Evolutionary conservation across 2,797 vertebrate genomes (phyloP), one percentile per base, ranked within the genome.

Genomic region (Thamnophis elegans): DNA sequence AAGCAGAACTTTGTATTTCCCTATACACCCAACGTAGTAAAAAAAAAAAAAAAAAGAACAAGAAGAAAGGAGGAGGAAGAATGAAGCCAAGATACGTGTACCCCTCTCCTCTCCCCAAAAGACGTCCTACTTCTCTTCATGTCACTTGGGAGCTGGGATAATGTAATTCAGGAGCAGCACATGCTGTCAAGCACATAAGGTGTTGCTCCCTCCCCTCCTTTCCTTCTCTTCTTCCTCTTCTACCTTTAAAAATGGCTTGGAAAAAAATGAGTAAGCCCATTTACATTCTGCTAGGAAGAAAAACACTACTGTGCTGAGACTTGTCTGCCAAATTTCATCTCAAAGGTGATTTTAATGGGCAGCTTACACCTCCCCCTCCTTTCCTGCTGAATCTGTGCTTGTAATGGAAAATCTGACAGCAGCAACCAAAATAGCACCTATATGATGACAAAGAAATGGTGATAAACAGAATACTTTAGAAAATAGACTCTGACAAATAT

Each of bases 401-500:
- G 92, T 96, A 96, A 96, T 95, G 94, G 94, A 95, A 96, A 94
- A 95, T 96, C 94, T 97, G 96, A 97, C 96, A 96, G 94, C 95
- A 95, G 93, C 9, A 4, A 92, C 88, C 94, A 94, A 96, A 96
- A 95, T 93, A 96, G 94, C 93, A 95, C 92, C 47, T 60, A 60
- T 92, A n/a, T 95, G 96, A 96, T 96, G 93, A 96, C 96, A 96
- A 96, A 96, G 94, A 95, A 97, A 96, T 94, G 60, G 95, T 95
- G 94, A 96, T 95, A 96, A 97, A 95, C 93, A 96, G 96, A 96
- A 96, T 96, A 93, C 93, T 95, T 97, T 96, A 96, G 94, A 96
- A 96, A 96, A 92, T 88, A 94, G 91, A 90, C 94, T 95, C 94
- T 96, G 95, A 94, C 95, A 95, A 95, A 96, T 97, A 93, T 95